Conservation (phyloP, 2,888 invertebrate genomes). For the Drosophila eohydei region DNA sequence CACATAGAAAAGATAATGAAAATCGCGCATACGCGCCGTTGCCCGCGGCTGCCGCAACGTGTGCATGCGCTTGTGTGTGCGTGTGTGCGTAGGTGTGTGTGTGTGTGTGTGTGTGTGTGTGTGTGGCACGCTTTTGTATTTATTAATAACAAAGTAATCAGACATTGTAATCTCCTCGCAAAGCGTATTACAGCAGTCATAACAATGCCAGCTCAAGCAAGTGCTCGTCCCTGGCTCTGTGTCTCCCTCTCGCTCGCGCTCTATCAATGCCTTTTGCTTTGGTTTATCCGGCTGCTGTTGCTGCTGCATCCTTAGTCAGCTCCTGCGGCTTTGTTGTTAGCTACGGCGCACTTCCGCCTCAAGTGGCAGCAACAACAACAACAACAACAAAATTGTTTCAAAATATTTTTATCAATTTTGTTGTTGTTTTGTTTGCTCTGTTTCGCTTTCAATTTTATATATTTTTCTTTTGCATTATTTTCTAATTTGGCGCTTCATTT, state of each 20-base stretch:
- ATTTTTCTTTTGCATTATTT: slow-evolving; percentile 40
- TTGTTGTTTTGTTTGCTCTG: slow-evolving; percentile 11
- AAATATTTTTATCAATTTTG: slow-evolving; percentile 32
- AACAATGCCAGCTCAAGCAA: slow-evolving; percentile 65
- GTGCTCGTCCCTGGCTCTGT: neutral
- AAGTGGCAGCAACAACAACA: slow-evolving; percentile 55
- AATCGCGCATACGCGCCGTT: slow-evolving; percentile 65
- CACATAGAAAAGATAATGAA: slow-evolving; percentile 65
- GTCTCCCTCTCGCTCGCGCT: too few relatives aligned
- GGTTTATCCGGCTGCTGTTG: slow-evolving; percentile 47
- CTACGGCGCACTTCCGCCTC: slow-evolving; percentile 65
- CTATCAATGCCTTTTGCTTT: slow-evolving; percentile 8
- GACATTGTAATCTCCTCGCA: slow-evolving; percentile 76
- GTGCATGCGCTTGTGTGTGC: slow-evolving; percentile 15
- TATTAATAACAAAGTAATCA: slow-evolving; percentile 80
- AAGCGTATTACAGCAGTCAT: slow-evolving; percentile 78
- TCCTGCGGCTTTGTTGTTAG: slow-evolving; percentile 63
- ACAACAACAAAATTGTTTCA: slow-evolving; percentile 44
- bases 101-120: slow-evolving; percentile 27
- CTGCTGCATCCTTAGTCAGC: slow-evolving; percentile 50
- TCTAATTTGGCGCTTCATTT: slow-evolving; percentile 76
- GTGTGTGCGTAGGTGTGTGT: slow-evolving; percentile 26
- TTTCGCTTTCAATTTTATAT: slow-evolving; percentile 24
- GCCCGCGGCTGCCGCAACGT: slow-evolving; percentile 32
- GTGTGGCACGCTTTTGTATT: slow-evolving; percentile 67